Base-by-base conservation (phyloP, 2,797 vertebrate species). In the Bucorvus abyssinicus region DNA sequence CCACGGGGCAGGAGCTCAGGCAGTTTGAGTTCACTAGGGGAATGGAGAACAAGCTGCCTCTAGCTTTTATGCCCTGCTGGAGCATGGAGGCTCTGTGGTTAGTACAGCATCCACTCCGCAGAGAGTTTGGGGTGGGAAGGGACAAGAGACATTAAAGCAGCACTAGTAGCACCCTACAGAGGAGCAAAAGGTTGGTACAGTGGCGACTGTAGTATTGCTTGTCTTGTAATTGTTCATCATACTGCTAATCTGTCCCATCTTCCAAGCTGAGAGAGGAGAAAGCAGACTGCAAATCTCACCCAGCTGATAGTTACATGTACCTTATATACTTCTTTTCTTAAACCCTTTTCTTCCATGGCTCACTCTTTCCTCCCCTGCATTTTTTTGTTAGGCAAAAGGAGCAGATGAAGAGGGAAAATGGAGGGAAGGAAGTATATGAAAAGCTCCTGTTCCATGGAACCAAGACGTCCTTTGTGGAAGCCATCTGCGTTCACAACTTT, bases 401-500 rank as follows among this genome's bases (percentile, higher is more conserved):
- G 23, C 96, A 90, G 45, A 99, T 99, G 99, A 98, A 90, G 84
- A 98, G 73, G 64, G 97, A 89, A 24, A 98, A 97, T 0, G 98
- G 38, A 11, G 98, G 98, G 2, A 89, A 80, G 27, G 56, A 82
- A 0, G 97, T 98, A 32, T 47, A 73, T 0, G 99, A 99, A 89
- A 97, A 55, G 53, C 94, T 94, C 22, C 98, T 99, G 7, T 99
- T 99, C 92, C 98, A 98, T 0, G 99, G 99, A 69, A 98, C 98
- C 0, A 45, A 96, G 5, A 6, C 22, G 1, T 24, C 61, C 45
- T 24, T 90, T 2, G 10, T 98, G 6, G 90, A 98, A 4, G 89
- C 91, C n/a, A 98, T 99, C 95, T 99, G 99, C 81, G 14, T 2
- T 42, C 76, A 97, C 69, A 99, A 99, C 95, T 99, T 99, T 61